These are phyloP conservation scores for Polyommatus iphigenia DNA, from an alignment of 2,888 invertebrate species.

Conservation along the genomic window DNA sequence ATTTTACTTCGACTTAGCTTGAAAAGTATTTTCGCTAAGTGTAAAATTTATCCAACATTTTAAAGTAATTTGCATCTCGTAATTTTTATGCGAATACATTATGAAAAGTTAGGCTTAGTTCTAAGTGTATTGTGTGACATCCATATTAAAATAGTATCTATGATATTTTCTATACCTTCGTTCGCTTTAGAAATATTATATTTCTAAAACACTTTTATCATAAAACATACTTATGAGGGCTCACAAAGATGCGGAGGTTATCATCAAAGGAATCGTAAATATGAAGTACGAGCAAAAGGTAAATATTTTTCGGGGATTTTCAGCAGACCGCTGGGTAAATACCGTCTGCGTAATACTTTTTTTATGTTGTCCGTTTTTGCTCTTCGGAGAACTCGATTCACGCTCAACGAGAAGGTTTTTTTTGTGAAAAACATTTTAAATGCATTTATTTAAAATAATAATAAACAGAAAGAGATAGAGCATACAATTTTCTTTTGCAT, in stretches of 20 bases:
- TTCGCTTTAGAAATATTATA: neutral
- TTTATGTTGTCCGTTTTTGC: neutral
- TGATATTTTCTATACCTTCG: neutral
- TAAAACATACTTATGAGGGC: constrained; percentile 7
- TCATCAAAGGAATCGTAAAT: constrained; percentile 16
- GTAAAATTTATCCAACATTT: neutral
- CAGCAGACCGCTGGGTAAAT: neutral
- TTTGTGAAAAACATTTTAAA: neutral
- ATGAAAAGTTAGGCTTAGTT: too few relatives aligned
- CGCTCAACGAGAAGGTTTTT: neutral
- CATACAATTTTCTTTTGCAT: too few relatives aligned
- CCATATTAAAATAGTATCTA: neutral
- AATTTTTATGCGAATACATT: too few relatives aligned
- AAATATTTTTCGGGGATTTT: constrained; percentile 14
- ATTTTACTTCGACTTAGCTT: constrained; percentile 1
- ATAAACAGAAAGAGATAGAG: neutral
- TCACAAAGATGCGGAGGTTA: neutral
- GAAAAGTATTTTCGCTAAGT: neutral
- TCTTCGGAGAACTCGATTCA: neutral
- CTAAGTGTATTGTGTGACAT: neutral
- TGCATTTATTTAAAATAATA: neutral
- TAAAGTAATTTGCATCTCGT: neutral
- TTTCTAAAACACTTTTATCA: neutral
- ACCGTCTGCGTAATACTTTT: neutral
- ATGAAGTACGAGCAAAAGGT: neutral